Evolutionary conservation across 1,140 invertebrate species (phyloP).

Genomic region (Macrosteles quadrilineatus): DNA sequence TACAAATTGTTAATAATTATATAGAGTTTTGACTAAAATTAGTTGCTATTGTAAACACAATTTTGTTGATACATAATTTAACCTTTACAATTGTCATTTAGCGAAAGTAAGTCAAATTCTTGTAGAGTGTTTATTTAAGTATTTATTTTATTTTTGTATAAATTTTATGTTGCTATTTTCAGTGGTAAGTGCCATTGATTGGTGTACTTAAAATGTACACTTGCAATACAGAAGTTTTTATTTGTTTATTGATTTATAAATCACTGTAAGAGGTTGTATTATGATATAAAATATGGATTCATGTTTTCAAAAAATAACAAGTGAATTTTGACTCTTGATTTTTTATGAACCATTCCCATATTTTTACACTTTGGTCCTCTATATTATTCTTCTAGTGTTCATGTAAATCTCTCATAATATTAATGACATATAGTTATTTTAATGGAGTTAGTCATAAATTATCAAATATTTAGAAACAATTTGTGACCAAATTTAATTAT

Average conservation of each 20-base stretch:
- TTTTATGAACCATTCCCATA: background rate
- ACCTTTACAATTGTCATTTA: background rate
- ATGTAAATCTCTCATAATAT: background rate
- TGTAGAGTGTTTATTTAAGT: conserved; percentile 1
- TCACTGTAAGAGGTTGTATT: background rate
- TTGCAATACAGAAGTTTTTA: background rate
- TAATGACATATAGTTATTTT: no score
- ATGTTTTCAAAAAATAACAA: conserved; percentile 5
- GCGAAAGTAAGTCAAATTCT: background rate
- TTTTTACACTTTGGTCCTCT: background rate
- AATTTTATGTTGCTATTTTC: background rate
- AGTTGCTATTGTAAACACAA: conserved; percentile 16
- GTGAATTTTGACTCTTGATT: background rate
- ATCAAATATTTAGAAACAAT: no score
- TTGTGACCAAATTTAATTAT: no score
- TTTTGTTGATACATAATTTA: conserved; percentile 11
- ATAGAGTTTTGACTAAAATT: conserved; percentile 22
- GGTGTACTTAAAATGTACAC: conserved; percentile 22
- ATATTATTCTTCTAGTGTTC: background rate
- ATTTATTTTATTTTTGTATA: conserved; percentile 27
- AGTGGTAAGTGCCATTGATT: conserved; percentile 20
- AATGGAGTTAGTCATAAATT: no score
- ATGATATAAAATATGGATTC: background rate
- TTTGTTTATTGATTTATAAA: conserved; percentile 1
- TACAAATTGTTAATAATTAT: conserved; percentile 24